Evolutionary conservation across 1,140 invertebrate genomes (phyloP).

Genomic region (Drosophila saltans): DNA sequence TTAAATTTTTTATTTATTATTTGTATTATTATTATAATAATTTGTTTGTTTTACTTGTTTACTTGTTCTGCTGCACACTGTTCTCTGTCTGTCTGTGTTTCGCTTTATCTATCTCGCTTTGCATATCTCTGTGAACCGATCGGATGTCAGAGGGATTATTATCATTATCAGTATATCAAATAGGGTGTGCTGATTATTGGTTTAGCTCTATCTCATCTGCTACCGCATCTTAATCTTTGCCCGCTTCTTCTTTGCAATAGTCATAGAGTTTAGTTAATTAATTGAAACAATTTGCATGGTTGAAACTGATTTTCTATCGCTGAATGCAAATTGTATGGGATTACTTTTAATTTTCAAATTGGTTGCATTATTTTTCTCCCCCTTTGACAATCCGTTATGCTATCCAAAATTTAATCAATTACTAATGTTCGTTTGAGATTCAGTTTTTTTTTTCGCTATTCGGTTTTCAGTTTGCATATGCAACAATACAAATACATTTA

Average conservation of each 20-base stretch:
- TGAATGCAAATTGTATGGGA: conserved; percentile 4
- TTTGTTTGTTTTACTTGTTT: conserved; percentile 52
- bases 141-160: conserved; percentile 47
- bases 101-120: conserved; percentile 9
- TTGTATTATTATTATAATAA: conserved; percentile 77
- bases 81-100: conserved; percentile 33
- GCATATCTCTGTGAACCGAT: conserved; percentile 13
- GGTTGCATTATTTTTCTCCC: not conserved
- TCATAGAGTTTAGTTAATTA: conserved; percentile 45
- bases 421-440: conserved; percentile 20
- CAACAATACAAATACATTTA: conserved; percentile 80
- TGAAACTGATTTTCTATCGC: conserved; percentile 37
- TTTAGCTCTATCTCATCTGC: conserved; percentile 2
- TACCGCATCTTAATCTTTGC: too few relatives aligned
- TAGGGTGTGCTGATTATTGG: conserved; percentile 28
- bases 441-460: conserved; percentile 15
- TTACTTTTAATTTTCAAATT: conserved; percentile 10
- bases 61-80: conserved; percentile 28
- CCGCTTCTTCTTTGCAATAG: conserved; percentile 32
- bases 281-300: conserved; percentile 57
- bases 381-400: conserved; percentile 49
- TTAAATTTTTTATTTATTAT: conserved; percentile 82
- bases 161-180: conserved; percentile 59
- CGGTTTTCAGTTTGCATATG: conserved; percentile 61
- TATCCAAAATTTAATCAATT: conserved; percentile 44